Evolutionary conservation across 1,140 invertebrate genomes (phyloP).

Genomic region (Aphelenchoides besseyi): DNA sequence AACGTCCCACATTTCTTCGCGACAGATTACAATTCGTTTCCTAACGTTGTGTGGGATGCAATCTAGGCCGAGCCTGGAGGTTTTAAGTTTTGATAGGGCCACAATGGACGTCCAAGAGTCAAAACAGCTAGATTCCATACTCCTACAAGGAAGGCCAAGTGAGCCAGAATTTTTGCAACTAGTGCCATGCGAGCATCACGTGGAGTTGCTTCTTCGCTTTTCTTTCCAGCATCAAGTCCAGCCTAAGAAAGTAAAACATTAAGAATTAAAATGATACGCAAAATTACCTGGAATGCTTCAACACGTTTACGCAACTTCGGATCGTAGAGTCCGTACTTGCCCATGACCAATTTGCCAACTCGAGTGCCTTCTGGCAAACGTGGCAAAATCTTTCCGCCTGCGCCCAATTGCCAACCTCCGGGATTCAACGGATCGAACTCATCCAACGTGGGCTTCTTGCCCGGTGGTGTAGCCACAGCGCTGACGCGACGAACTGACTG

Average conservation of each 20-base stretch:
- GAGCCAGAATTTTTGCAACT: constrained; percentile 43
- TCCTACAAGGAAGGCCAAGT: constrained; percentile 39
- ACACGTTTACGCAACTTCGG: constrained; percentile 51
- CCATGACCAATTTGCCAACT: constrained; percentile 58
- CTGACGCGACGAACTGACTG: constrained; percentile 13
- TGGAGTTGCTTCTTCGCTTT: constrained; percentile 51
- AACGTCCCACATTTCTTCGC: too few species aligned
- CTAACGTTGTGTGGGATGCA: background rate
- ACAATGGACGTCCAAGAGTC: constrained; percentile 42
- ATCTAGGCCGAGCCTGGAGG: constrained; percentile 6
- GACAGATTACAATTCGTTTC: too few species aligned
- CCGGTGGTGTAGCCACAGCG: constrained; percentile 45
- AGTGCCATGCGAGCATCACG: constrained; percentile 32
- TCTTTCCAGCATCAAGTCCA: constrained; percentile 54
- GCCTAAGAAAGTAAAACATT: constrained; percentile 33
- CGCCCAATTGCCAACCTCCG: constrained; percentile 54
- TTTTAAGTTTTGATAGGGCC: constrained; percentile 29
- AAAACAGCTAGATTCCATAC: constrained; percentile 47
- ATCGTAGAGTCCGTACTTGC: constrained; percentile 60
- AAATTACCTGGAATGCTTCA: constrained; percentile 46
- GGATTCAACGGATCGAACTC: constrained; percentile 55
- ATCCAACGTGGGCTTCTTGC: constrained; percentile 46
- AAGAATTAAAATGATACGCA: constrained; percentile 27
- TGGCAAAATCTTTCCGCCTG: constrained; percentile 60
- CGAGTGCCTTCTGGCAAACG: constrained; percentile 62